Base-by-base conservation (phyloP, 1,140 invertebrate genomes). In the Temnothorax curvispinosus region DNA sequence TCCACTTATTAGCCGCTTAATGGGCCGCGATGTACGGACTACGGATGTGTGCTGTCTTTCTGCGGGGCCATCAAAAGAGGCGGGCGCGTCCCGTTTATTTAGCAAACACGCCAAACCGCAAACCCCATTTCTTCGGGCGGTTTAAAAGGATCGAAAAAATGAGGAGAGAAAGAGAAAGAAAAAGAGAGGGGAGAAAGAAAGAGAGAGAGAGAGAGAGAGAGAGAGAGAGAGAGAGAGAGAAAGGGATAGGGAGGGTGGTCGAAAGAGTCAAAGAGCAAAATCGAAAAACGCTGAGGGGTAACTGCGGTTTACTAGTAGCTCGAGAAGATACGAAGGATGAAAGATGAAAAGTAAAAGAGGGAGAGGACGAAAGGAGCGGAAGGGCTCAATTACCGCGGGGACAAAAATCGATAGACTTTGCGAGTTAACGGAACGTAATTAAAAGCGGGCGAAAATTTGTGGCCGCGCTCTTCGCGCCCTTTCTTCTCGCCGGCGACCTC, bases 1-100 rank as follows among this genome's bases (percentile, higher is more conserved):
- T 92, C 88, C 85, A 90, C 90, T 92, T 92, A 91, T 92, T 92
- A 92, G 91, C 87, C 85, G 87, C 76, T 91, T 92, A 92, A 92
- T 92, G 87, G 87, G 87, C 88, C 75, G 71, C 90, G 90, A 91
- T 91, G 87, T 91, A 92, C 91, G 86, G 71, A 38, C 67, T 78
- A 81, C 67, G 87, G 74, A 81, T 85, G 88, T 72, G 54, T 84
- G 76, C 89, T 90, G 82, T 86, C 88, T 90, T 88, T 78, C 87
- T 69, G 77, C 87, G 88, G 77, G 88, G 84, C 84, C 88, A 86
- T 92, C 90, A 88, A 92, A 92, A 90, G 87, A 89, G 74, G 86
- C 75, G 90, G 82, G 76, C 67, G 58, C 84, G 81, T 81, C 88
- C 86, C 82, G 88, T 91, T 91, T 91, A 91, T 91, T 91, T 88